These are phyloP conservation scores for Urocitellus parryii DNA, from an alignment of 2,113 vertebrate genomes.

Conservation along the genomic window DNA sequence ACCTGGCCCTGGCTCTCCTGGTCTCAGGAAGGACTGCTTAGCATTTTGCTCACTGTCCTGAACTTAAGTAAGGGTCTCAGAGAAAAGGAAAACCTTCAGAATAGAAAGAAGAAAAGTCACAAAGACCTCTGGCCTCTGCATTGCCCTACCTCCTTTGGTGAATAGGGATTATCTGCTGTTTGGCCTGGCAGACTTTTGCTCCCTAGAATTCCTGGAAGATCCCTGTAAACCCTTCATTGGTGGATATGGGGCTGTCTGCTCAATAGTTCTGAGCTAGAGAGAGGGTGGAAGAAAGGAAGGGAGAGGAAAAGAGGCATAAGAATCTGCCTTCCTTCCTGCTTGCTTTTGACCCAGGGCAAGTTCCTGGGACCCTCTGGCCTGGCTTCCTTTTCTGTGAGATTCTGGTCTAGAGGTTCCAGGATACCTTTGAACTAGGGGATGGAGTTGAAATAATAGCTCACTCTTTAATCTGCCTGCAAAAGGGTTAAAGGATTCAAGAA, in stretches of 20 bases:
- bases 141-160: not conserved
- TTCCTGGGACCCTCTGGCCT: not conserved
- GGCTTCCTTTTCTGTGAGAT: not conserved
- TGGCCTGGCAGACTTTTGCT: not conserved
- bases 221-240: not conserved
- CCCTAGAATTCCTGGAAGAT: not conserved
- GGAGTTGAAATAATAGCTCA: not conserved
- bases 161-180: not conserved
- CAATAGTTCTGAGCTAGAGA: not conserved
- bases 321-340: not conserved
- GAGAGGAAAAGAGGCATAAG: not conserved
- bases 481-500: not conserved
- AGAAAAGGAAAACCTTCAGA: not conserved
- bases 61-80: not conserved
- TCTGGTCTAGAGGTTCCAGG: not conserved
- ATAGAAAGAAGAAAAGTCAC: not conserved
- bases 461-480: not conserved
- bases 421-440: not conserved
- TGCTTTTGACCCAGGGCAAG: not conserved
- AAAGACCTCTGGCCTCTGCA: not conserved
- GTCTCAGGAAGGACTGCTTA: conserved; percentile 1
- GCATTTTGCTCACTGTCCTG: not conserved
- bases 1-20: not conserved
- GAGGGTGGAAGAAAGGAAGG: not conserved
- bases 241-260: not conserved